Base-by-base conservation (phyloP, 2,888 invertebrate species). In the Physocephala rufipes region DNA sequence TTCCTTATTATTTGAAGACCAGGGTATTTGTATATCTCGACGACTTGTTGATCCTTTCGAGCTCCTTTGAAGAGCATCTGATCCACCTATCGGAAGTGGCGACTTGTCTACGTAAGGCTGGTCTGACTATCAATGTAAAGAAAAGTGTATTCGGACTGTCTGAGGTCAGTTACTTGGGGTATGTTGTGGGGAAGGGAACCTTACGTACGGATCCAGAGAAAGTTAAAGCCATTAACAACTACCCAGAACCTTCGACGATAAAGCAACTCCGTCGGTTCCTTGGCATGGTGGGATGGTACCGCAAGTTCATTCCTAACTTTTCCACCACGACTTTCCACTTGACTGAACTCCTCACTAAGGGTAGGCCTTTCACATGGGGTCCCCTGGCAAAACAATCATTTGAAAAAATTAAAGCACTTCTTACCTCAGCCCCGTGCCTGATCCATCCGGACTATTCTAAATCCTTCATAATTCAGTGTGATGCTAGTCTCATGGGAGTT, bases 281-380 rank as follows among this genome's bases (percentile, higher is more conserved):
- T 1, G 74, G 76, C 5, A 70, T 75, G 36, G 67, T 73, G 3
- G 74, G 76, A 15, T 77, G 74, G 74, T 76, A 74, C 28, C 58
- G 75, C 5, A 55, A 72, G 2, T 75, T 74, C 36, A 28, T 71
- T 9, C 63, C 58, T 5, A 67, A 70, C 21, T 74, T 70, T 67
- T 55, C 71, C 2, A 16, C 21, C 2, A 2, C 71, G 13, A 74
- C 72, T 0, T 24, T 53, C 16, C 75, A 70, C 1, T 51, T 74
- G 19, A 71, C 74, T 0, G 72, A 75, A 21, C 36, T 71, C 7
- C 49, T 45, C 12, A 72, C 59, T 12, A 70, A 64, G 5, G 58
- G 63, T 0, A 64, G 69, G 2, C 61, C 28, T 1, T 74, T 75
- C 64, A 36, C 15, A 1, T 74, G 74, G 73, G 74, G 70, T 0